Base-by-base conservation (phyloP, 2,888 invertebrate genomes). In the Gerris lacustris region DNA sequence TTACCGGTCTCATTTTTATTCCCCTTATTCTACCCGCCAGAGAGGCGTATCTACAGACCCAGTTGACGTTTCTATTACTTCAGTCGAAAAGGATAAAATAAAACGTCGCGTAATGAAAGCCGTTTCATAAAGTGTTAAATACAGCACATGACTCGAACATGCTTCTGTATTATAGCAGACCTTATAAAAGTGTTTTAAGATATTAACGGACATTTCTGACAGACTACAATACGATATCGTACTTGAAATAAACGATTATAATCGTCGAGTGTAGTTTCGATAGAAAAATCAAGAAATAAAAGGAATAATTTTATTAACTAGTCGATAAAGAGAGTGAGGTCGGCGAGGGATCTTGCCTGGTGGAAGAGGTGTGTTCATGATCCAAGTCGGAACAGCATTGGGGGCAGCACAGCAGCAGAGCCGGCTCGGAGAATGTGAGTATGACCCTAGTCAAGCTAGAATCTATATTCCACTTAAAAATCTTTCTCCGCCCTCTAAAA, bases 381-480 rank as follows among this genome's bases (percentile, higher is more conserved):
- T 68, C 55, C 64, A 66, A 68, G 69, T 70, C 67, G 67, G 68
- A 67, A 67, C 67, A 67, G 69, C 69, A 55, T 55, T 55, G 55
- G 70, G 68, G 63, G 66, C 67, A 67, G 18, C 7, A 31, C 64
- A 64, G 63, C 67, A 55, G 44, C 71, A 67, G 45, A 66, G 74
- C 73, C 73, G 73, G 73, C 68, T 72, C 69, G 74, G 76, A 80
- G 78, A 80, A 79, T 79, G 73, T 68, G 69, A 79, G 79, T 79
- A 80, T 79, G 78, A 78, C 76, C 76, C 77, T 75, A 79, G 80
- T 80, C 79, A 80, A 80, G 79, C 80, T 81, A 81, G 77, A 77
- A 77, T 79, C 80, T 81, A 80, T 76, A 47, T 66, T 67, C 44
- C 64, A 15, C 55, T 31, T 31, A 31, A 31, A 31, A 31, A 31